These are phyloP conservation scores for Clarias platycephalus DNA, from an alignment of 2,797 vertebrate genomes.

Conservation along the genomic window DNA sequence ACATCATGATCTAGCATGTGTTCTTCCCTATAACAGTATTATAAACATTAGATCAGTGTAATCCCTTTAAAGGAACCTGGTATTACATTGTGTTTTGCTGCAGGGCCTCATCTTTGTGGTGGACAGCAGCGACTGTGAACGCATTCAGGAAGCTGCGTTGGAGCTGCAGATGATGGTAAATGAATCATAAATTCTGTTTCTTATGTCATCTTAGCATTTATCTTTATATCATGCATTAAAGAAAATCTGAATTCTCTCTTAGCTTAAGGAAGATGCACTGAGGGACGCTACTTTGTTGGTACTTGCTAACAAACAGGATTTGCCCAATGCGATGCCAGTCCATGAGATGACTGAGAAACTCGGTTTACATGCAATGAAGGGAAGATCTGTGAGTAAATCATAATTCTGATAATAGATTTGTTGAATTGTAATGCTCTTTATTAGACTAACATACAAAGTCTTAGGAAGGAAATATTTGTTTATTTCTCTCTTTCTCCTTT, in stretches of 20 bases:
- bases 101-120: slow-evolving; percentile 56
- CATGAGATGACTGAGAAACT: slow-evolving; percentile 43
- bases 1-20: background rate
- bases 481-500: background rate
- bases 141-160: slow-evolving; percentile 37
- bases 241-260: background rate
- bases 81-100: background rate
- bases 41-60: background rate
- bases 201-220: background rate
- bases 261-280: slow-evolving; percentile 47
- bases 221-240: background rate
- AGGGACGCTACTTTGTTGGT: slow-evolving; percentile 40
- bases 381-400: slow-evolving; percentile 30
- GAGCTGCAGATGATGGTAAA: slow-evolving; percentile 41
- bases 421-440: background rate
- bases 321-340: slow-evolving; percentile 40
- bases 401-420: background rate
- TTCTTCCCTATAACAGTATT: background rate
- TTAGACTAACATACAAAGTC: background rate
- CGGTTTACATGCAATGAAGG: slow-evolving; percentile 24
- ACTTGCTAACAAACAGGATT: slow-evolving; percentile 54
- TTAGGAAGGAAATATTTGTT: background rate
- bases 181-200: background rate
- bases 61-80: background rate
- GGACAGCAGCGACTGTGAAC: slow-evolving; percentile 49